Conservation (phyloP, 2,888 invertebrate species). For the Orthonychiurus folsomi region DNA sequence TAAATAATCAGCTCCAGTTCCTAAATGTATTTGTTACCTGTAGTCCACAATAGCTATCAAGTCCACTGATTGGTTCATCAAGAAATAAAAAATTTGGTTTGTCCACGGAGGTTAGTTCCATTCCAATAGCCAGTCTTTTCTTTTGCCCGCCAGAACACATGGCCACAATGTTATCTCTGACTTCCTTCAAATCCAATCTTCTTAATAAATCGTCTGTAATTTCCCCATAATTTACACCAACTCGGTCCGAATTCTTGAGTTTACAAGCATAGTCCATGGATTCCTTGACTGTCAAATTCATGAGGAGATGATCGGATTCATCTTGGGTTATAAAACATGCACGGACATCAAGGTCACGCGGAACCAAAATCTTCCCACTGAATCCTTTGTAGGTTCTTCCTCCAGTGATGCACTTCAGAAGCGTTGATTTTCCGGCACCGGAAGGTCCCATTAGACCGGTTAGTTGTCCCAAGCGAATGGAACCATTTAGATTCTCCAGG, state of each 20-base stretch:
- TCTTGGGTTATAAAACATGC: conserved; percentile 20
- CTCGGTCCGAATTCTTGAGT: conserved; percentile 16
- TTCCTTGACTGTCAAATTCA: conserved; percentile 19
- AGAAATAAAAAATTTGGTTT: conserved; percentile 24
- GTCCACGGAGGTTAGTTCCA: conserved; percentile 16
- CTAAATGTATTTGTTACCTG: conserved; percentile 4
- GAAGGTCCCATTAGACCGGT: conserved; percentile 22
- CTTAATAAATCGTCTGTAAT: conserved; percentile 8
- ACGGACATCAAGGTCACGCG: neutral
- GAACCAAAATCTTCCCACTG: conserved; percentile 11
- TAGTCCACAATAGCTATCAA: conserved; percentile 14
- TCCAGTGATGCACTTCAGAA: conserved; percentile 18
- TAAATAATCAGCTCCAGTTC: too few relatives aligned
- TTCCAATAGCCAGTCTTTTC: conserved; percentile 23
- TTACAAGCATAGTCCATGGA: conserved; percentile 17
- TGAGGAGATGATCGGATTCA: conserved; percentile 23
- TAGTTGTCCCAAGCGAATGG: conserved; percentile 14
- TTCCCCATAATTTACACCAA: neutral
- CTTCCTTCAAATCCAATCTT: conserved; percentile 13
- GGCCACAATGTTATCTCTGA: conserved; percentile 10
- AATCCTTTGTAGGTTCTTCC: conserved; percentile 14
- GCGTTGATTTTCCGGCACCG: conserved; percentile 23
- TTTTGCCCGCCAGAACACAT: conserved; percentile 24
- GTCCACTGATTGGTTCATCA: conserved; percentile 18
- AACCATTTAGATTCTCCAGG: conserved; percentile 13